Evolutionary conservation across 2,113 vertebrate genomes (phyloP).

Genomic region (Campylorhamphus procurvoides): DNA sequence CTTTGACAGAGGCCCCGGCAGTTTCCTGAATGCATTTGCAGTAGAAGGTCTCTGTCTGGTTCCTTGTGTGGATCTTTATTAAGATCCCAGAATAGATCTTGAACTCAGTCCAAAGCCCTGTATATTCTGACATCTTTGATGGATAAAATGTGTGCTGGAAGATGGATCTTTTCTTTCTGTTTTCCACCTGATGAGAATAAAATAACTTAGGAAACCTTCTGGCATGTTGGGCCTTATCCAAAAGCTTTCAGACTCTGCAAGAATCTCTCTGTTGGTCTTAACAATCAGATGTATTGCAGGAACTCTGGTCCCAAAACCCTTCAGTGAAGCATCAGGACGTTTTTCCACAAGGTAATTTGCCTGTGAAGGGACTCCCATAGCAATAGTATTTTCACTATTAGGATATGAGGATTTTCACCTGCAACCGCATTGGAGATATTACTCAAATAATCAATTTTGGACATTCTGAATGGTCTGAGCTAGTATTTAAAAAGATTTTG

Average conservation of each 20-base stretch:
- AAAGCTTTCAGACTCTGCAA: neutral
- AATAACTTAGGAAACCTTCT: neutral
- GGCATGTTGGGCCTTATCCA: neutral
- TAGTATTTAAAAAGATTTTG: neutral
- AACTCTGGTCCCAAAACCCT: neutral
- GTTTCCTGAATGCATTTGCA: slow-evolving; percentile 28
- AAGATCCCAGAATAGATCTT: neutral
- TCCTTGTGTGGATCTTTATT: neutral
- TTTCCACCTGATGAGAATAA: neutral
- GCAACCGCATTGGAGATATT: neutral
- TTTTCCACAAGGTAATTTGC: neutral
- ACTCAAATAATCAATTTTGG: neutral
- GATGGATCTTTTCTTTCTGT: neutral
- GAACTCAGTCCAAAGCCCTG: neutral
- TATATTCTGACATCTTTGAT: neutral
- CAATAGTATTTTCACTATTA: neutral
- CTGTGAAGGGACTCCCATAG: neutral
- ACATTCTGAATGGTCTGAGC: neutral
- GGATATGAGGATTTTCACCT: neutral
- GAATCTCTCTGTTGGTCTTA: neutral
- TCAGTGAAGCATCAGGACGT: neutral
- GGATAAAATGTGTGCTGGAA: neutral
- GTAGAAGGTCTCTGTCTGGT: neutral
- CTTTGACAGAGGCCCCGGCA: slow-evolving; percentile 17
- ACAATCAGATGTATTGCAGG: fast-evolving